A percentile compares a stretch with the other conserved stretches of the same genome.
phyloP scores from a whole-genome alignment of 2,113 vertebrate species.

The Lynx canadensis region DNA sequence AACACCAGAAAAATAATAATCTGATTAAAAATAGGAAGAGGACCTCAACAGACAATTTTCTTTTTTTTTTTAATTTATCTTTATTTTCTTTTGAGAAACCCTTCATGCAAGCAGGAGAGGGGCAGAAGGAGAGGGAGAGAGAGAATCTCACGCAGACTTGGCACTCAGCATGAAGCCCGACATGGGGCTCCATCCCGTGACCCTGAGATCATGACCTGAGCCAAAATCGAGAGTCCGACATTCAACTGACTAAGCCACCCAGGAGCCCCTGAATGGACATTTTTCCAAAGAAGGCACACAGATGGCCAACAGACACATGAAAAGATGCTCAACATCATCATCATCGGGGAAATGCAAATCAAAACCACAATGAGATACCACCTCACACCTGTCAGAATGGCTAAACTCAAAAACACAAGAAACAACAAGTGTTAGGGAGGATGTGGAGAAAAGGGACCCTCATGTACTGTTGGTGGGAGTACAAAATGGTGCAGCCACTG shows the following conservation, averaged over 20 bases:
- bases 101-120: no score
- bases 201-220: no score
- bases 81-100: no score
- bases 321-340: not conserved
- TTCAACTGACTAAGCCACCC: no score
- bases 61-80: not conserved
- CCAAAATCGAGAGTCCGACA: no score
- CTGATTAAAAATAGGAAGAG: not conserved
- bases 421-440: not conserved
- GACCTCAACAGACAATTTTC: not conserved
- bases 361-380: not conserved
- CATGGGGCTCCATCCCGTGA: no score
- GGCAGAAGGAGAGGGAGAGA: no score
- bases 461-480: not conserved
- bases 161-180: no score
- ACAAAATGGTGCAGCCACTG: not conserved
- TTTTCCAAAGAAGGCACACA: not conserved
- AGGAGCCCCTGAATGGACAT: not conserved
- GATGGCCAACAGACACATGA: not conserved
- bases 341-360: not conserved
- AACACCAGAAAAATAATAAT: not conserved
- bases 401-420: not conserved
- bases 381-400: not conserved
- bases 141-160: no score
- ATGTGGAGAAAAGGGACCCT: not conserved